Conservation (phyloP, 1,140 invertebrate genomes). For the Sitobion miscanthi region DNA sequence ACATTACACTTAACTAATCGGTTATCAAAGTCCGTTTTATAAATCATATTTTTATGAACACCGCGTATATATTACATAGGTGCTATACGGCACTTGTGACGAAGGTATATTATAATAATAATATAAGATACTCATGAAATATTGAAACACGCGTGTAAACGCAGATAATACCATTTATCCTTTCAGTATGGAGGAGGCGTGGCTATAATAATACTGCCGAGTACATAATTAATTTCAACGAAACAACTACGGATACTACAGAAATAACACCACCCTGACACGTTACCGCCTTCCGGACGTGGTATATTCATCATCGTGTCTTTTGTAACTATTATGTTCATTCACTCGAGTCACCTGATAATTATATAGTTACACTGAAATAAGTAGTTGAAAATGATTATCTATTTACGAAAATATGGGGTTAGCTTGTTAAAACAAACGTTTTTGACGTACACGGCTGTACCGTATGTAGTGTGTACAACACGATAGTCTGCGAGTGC, state of each 20-base stretch:
- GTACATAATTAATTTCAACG: neutral
- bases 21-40: neutral
- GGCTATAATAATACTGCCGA: neutral
- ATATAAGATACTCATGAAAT: neutral
- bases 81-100: neutral
- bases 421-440: neutral
- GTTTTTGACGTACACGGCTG: neutral
- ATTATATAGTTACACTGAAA: conserved; percentile 10
- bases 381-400: neutral
- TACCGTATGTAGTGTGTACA: neutral
- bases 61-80: neutral
- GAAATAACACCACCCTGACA: neutral
- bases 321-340: conserved; percentile 2
- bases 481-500: neutral
- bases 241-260: conserved; percentile 11
- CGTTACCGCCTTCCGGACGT: neutral
- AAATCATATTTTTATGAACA: neutral
- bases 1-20: neutral
- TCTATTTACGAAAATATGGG: neutral
- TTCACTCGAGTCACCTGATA: neutral
- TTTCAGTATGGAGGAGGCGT: neutral
- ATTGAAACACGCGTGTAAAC: neutral
- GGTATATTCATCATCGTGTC: neutral
- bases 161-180: neutral
- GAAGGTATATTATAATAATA: neutral